Conservation (phyloP, 2,797 vertebrate genomes). For the Sebastes iracundus region DNA sequence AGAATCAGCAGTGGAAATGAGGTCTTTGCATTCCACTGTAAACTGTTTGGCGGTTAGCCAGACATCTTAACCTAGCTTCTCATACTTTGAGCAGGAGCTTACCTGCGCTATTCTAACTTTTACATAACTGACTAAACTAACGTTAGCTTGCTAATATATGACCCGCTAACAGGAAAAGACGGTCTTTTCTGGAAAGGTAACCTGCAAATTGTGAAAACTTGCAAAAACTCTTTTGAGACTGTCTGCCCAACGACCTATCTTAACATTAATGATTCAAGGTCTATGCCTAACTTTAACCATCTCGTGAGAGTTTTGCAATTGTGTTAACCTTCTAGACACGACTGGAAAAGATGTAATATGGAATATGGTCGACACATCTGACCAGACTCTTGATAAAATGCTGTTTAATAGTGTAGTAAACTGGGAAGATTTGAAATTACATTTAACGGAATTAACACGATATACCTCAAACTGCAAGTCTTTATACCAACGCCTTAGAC, state of each 20-base stretch:
- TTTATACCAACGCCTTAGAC: background rate
- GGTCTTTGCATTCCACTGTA: constrained; percentile 7
- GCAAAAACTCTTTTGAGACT: too few species aligned
- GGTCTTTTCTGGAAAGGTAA: too few species aligned
- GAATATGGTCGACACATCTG: background rate
- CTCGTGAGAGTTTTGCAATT: too few species aligned
- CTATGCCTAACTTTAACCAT: too few species aligned
- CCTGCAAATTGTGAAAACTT: too few species aligned
- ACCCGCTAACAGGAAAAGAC: background rate
- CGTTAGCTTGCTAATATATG: background rate
- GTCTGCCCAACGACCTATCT: too few species aligned
- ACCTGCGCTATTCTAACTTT: background rate
- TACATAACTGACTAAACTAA: background rate
- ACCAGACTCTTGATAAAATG: background rate
- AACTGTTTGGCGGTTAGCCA: background rate
- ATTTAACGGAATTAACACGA: background rate
- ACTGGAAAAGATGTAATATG: accelerated
- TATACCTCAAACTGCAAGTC: background rate
- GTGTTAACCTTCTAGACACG: too few species aligned
- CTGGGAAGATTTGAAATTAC: background rate
- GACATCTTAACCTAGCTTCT: background rate
- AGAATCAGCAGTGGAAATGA: constrained; percentile 1
- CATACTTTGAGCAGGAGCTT: background rate
- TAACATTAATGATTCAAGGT: too few species aligned
- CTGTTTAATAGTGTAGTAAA: background rate